Conservation (phyloP, 2,797 vertebrate species). For the Typhlichthys eigenmanni region DNA sequence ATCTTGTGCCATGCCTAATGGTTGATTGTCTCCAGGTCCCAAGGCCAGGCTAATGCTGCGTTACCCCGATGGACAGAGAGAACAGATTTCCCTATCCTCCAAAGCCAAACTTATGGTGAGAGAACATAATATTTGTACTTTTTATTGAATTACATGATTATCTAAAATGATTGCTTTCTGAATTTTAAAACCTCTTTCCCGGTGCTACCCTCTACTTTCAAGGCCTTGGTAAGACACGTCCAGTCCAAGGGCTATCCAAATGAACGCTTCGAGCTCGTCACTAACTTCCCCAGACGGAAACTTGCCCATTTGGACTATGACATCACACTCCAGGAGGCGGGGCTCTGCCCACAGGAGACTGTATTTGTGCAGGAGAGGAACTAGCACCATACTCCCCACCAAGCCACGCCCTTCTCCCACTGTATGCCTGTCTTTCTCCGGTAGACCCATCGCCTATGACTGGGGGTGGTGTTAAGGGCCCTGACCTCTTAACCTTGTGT, state of each 20-base stretch:
- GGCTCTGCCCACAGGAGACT: conserved; percentile 99
- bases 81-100: conserved; percentile 94
- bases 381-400: conserved; percentile 80
- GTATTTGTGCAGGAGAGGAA: conserved; percentile 99
- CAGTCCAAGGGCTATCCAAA: conserved; percentile 98
- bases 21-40: conserved; percentile 80
- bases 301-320: conserved; percentile 99
- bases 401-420: conserved; percentile 45
- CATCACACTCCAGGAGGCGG: conserved; percentile 96
- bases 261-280: conserved; percentile 98
- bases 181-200: background rate
- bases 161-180: background rate
- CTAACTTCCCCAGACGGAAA: conserved; percentile 97
- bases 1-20: background rate
- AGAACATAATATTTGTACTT: conserved; percentile 11
- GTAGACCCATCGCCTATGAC: conserved; percentile 58
- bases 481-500: conserved; percentile 45
- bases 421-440: conserved; percentile 58
- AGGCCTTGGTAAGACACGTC: conserved; percentile 95
- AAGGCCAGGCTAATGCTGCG: conserved; percentile 98
- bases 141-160: background rate
- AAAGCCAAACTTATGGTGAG: conserved; percentile 95
- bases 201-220: conserved; percentile 30
- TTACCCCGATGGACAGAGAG: conserved; percentile 97
- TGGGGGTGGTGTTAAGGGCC: conserved; percentile 51